Evolutionary conservation across 1,140 invertebrate species (phyloP).

Genomic region (Oppia nitens): DNA sequence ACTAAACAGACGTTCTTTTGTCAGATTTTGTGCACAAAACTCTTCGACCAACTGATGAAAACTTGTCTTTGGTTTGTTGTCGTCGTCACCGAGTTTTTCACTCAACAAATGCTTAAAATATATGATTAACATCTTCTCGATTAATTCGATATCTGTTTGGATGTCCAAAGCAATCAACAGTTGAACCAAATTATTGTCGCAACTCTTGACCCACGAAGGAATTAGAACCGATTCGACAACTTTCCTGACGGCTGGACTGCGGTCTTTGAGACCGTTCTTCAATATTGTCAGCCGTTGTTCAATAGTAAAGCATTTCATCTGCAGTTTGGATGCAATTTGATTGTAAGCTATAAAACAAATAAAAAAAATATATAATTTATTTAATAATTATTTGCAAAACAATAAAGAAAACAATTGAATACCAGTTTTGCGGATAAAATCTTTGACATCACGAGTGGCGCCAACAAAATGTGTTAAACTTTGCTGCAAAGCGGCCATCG

Average conservation of each 20-base stretch:
- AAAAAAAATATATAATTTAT: neutral
- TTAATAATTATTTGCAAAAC: neutral
- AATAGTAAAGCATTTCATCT: neutral
- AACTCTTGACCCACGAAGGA: neutral
- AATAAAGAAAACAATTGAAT: neutral
- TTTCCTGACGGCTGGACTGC: neutral
- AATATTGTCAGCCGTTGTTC: constrained; percentile 5
- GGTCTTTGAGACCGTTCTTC: constrained; percentile 6
- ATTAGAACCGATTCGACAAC: constrained; percentile 4
- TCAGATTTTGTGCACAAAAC: neutral
- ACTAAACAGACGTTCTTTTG: neutral
- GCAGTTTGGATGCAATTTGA: neutral
- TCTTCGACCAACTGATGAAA: neutral
- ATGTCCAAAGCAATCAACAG: constrained; percentile 3
- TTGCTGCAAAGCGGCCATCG: neutral
- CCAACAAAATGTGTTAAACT: neutral
- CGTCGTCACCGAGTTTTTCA: neutral
- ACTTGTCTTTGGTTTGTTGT: constrained; percentile 3
- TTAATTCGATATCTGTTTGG: neutral
- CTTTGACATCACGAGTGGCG: constrained; percentile 8
- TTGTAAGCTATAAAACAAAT: neutral
- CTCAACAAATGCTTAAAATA: neutral
- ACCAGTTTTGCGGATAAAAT: neutral
- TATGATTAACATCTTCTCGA: neutral
- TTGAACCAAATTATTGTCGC: constrained; percentile 1